Evolutionary conservation across 2,113 vertebrate species (phyloP).

Genomic region (Ranitomeya imitator): DNA sequence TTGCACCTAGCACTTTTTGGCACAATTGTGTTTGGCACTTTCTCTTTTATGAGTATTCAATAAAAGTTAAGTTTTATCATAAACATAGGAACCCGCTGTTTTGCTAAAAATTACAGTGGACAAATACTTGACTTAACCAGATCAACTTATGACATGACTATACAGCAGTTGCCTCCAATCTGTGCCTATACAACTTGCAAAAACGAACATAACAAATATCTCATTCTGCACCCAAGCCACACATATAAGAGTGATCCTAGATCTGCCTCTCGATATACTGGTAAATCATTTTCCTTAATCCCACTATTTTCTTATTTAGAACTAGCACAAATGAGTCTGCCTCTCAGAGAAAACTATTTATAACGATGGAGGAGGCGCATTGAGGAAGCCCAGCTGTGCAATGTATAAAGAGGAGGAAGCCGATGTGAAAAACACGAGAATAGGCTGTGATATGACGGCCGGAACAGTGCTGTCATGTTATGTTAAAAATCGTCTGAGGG

Average conservation of each 20-base stretch:
- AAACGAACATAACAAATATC: not conserved
- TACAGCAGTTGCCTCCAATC: not conserved
- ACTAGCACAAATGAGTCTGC: not conserved
- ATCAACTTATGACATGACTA: too few relatives aligned
- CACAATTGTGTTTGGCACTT: too few relatives aligned
- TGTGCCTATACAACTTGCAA: not conserved
- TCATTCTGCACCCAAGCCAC: not conserved
- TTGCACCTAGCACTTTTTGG: too few relatives aligned
- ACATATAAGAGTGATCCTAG: not conserved
- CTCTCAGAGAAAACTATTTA: slow-evolving; percentile 26
- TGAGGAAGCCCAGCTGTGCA: slow-evolving; percentile 14
- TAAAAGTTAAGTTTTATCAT: too few relatives aligned
- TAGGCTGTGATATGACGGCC: not conserved
- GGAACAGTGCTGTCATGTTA: not conserved
- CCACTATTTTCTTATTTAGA: slow-evolving; percentile 17
- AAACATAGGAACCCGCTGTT: too few relatives aligned
- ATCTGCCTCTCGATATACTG: not conserved
- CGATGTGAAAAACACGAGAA: not conserved
- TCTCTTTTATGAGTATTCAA: too few relatives aligned
- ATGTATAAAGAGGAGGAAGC: slow-evolving; percentile 5
- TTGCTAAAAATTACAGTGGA: too few relatives aligned
- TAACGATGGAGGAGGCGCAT: slow-evolving; percentile 12
- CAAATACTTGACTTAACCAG: too few relatives aligned
- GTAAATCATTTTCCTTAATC: not conserved
- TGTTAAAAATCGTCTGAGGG: not conserved